Percentiles rank a stretch among this genome's conserved stretches.
These are phyloP conservation scores for Drosophila ustulata DNA, from an alignment of 2,888 invertebrate genomes.

Conservation along the genomic window DNA sequence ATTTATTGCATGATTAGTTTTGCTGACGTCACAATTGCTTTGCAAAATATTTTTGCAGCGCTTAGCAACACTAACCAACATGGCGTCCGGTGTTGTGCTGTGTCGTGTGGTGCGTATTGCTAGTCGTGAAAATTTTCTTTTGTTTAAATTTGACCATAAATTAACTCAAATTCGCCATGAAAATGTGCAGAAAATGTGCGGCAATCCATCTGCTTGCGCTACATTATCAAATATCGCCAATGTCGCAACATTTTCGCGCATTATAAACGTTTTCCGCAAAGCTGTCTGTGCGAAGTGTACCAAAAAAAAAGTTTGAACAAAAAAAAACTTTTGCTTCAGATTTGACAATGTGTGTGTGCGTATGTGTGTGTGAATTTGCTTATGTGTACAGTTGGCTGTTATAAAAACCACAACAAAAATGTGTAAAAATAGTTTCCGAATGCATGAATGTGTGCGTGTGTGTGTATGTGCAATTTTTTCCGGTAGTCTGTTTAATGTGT, in stretches of 20 bases:
- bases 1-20: too few relatives aligned
- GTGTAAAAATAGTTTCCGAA: conserved; percentile 71
- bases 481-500: conserved; percentile 54
- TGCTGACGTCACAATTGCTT: conserved; percentile 45
- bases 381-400: conserved; percentile 68
- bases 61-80: conserved; percentile 86
- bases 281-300: conserved; percentile 54
- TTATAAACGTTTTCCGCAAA: conserved; percentile 45
- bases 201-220: conserved; percentile 30
- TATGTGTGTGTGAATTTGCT: conserved; percentile 36
- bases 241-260: conserved; percentile 22
- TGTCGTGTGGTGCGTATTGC: conserved; percentile 92
- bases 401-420: conserved; percentile 68
- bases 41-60: conserved; percentile 14
- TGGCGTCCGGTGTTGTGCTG: conserved; percentile 98
- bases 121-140: conserved; percentile 74
- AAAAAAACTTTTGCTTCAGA: conserved; percentile 60
- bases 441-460: conserved; percentile 55
- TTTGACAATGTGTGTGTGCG: conserved; percentile 44
- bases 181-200: conserved; percentile 51
- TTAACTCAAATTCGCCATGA: conserved; percentile 61
- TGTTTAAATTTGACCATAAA: conserved; percentile 55
- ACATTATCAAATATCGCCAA: conserved; percentile 30
- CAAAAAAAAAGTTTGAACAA: conserved; percentile 42
- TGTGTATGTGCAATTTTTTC: conserved; percentile 73